phyloP scores from a whole-genome alignment of 2,797 vertebrate species.

The Sebastes minor region DNA sequence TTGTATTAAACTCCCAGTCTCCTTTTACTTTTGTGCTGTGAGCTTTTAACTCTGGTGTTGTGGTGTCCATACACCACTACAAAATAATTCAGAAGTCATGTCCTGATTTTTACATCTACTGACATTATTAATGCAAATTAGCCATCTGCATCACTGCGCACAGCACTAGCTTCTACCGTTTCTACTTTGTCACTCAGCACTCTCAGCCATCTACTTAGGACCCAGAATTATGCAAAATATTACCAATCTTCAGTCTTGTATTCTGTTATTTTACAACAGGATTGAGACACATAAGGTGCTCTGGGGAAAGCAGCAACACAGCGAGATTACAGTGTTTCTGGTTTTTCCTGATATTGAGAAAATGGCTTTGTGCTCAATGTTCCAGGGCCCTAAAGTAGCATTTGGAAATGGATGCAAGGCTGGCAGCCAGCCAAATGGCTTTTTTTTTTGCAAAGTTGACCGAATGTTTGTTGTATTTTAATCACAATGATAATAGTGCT shows the following conservation, averaged over 20 bases:
- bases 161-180: not conserved
- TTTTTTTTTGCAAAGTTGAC: constrained; percentile 7
- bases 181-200: not conserved
- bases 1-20: constrained; percentile 15
- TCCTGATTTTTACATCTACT: constrained; percentile 10
- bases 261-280: constrained; percentile 12
- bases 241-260: not conserved
- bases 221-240: not conserved
- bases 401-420: constrained; percentile 14
- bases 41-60: constrained; percentile 6
- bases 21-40: constrained; percentile 4
- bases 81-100: constrained; percentile 10
- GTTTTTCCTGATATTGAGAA: constrained; percentile 23
- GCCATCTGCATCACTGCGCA: constrained; percentile 10
- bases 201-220: not conserved
- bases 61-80: not conserved
- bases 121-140: constrained; percentile 28
- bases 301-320: constrained; percentile 17
- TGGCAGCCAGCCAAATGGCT: constrained; percentile 5
- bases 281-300: constrained; percentile 10
- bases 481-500: constrained; percentile 9
- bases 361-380: constrained; percentile 6
- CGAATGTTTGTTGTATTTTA: constrained; percentile 5
- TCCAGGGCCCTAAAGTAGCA: constrained; percentile 1
- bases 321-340: constrained; percentile 20